Evolutionary conservation across 2,888 invertebrate genomes (phyloP).

Genomic region (Ornithoptera alexandrae): DNA sequence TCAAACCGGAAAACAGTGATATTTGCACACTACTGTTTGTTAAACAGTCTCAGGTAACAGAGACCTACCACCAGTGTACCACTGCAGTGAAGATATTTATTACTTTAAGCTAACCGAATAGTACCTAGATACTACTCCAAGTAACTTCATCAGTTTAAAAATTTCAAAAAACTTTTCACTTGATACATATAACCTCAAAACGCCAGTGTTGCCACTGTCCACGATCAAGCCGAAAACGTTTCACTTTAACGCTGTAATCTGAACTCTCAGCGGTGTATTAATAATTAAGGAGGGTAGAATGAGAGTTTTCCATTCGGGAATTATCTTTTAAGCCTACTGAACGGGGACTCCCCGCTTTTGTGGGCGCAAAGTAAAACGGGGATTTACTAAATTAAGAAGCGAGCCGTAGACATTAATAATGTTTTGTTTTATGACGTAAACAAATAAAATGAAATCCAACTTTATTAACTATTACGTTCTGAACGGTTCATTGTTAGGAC

Average conservation of each 20-base stretch:
- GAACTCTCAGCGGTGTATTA: slow-evolving; percentile 59
- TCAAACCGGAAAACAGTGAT: too few relatives aligned
- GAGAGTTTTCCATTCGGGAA: slow-evolving; percentile 56
- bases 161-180: not conserved
- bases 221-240: slow-evolving; percentile 45
- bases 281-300: slow-evolving; percentile 67
- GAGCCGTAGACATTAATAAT: slow-evolving; percentile 32
- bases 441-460: slow-evolving; percentile 16
- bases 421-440: slow-evolving; percentile 26
- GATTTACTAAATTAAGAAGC: slow-evolving; percentile 48
- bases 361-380: slow-evolving; percentile 34
- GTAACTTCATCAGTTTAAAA: too few relatives aligned
- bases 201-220: slow-evolving; percentile 20
- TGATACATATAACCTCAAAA: not conserved
- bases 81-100: too few relatives aligned
- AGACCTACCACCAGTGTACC: too few relatives aligned
- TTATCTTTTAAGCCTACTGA: slow-evolving; percentile 53
- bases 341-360: slow-evolving; percentile 36
- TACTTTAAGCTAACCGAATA: too few relatives aligned
- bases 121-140: too few relatives aligned
- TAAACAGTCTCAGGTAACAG: too few relatives aligned
- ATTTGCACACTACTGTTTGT: too few relatives aligned
- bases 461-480: slow-evolving; percentile 10
- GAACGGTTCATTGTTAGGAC: not conserved
- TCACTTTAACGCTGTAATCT: slow-evolving; percentile 58